Conservation (phyloP, 2,113 vertebrate genomes). For the Tor tambroides region DNA sequence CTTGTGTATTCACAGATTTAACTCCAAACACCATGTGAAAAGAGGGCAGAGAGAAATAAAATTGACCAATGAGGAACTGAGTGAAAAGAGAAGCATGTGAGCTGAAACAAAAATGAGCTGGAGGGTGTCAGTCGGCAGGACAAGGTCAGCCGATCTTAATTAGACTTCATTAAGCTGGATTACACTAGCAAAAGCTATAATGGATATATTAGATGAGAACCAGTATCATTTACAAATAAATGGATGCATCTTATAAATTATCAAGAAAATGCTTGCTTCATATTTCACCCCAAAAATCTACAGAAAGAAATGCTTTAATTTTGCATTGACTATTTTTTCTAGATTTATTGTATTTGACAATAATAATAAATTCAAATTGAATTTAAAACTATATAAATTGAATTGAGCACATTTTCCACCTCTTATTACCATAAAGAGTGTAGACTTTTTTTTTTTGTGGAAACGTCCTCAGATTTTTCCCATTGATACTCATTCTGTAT, state of each 20-base stretch:
- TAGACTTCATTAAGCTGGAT: slow-evolving; percentile 2
- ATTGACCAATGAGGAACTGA: slow-evolving; percentile 58
- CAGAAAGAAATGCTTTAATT: neutral
- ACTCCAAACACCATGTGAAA: slow-evolving; percentile 61
- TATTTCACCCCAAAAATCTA: neutral
- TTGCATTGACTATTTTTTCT: neutral
- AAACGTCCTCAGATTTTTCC: neutral
- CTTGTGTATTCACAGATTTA: slow-evolving; percentile 15
- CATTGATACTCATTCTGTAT: neutral
- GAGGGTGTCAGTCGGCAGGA: neutral
- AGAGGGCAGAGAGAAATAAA: slow-evolving; percentile 58
- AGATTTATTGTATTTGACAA: neutral
- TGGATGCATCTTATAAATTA: neutral
- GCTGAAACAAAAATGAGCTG: slow-evolving; percentile 50
- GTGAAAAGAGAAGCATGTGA: neutral
- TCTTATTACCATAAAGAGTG: neutral
- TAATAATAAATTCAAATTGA: neutral
- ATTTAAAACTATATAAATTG: neutral
- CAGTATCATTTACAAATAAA: neutral
- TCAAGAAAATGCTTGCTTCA: neutral
- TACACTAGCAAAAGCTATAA: neutral
- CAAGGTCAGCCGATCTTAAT: neutral
- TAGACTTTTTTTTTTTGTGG: neutral
- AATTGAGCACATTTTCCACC: neutral
- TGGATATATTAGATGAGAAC: neutral